Evolutionary conservation across 2,113 vertebrate species (phyloP), one percentile per base, ranked within the genome.

Genomic region (Haplotaxodon microlepis): DNA sequence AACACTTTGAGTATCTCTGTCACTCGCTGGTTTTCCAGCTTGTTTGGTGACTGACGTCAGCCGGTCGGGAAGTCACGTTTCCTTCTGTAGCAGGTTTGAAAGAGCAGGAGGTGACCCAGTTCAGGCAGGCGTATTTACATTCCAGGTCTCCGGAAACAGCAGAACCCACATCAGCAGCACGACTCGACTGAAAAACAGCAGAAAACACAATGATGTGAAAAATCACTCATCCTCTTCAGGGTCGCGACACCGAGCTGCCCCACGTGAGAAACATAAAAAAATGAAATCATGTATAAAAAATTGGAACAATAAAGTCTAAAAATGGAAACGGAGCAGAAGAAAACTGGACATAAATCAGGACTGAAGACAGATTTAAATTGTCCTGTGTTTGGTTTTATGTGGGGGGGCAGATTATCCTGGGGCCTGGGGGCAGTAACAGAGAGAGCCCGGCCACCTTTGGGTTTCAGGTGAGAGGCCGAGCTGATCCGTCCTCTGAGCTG

Each of bases 31-130:
- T 59, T 59, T 59, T 31, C 27, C 57, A 59, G 57, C 57, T 31
- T 17, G 14, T 59, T 59, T 59, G 57, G 27, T 61, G 57, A 56
- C 14, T 2, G 57, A 0, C 7, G 2, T 12, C 61, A 31, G 27
- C 14, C 1, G 8, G 27, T 59, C 10, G 1, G 31, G 17, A 66
- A 5, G 63, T 71, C 3, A 1, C 36, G 9, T 40, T 24, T 14
- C 7, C 38, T 6, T 9, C 66, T 69, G 19, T 8, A 13, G 63
- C 63, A 69, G 19, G 36, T 21, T 69, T 40, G 19, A 69, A 5
- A 21, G 11, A 42, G 7, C 38, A 21, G 27, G 57, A 56, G 24
- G 57, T 0, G 0, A 0, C 34, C 4, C 34, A 13, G 61, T 13
- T 63, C 59, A n/a, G 57, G 59, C 38, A 21, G 38, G 12, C 7